Conservation (phyloP, 2,888 invertebrate genomes). For the Trimorus sp. region DNA sequence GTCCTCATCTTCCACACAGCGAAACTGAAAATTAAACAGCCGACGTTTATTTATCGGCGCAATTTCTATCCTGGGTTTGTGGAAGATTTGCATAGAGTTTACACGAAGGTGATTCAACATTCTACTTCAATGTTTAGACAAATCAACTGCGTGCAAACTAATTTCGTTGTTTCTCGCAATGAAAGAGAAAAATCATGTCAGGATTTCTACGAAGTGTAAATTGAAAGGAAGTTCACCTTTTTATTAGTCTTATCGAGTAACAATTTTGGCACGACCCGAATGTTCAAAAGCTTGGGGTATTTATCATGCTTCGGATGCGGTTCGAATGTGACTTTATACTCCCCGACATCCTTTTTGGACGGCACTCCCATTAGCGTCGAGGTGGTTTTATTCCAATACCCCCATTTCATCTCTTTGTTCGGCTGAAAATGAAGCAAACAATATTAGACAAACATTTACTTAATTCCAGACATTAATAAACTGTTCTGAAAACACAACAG, state of each 20-base stretch:
- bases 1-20: slow-evolving; percentile 82
- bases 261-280: slow-evolving; percentile 47
- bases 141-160: too few relatives aligned
- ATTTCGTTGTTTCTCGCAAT: too few relatives aligned
- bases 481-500: too few relatives aligned
- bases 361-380: slow-evolving; percentile 49
- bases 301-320: slow-evolving; percentile 37
- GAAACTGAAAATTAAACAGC: slow-evolving; percentile 75
- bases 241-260: slow-evolving; percentile 34
- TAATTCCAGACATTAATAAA: too few relatives aligned
- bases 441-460: too few relatives aligned
- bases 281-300: slow-evolving; percentile 21
- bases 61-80: background rate
- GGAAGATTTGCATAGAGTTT: background rate
- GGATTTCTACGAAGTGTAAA: background rate
- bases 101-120: background rate
- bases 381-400: slow-evolving; percentile 28
- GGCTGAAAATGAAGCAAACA: slow-evolving; percentile 9
- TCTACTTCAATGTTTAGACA: too few relatives aligned
- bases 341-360: slow-evolving; percentile 48
- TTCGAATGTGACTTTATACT: slow-evolving; percentile 48
- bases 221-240: slow-evolving; percentile 25
- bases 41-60: background rate
- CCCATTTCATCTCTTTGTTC: slow-evolving; percentile 35
- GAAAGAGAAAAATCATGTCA: too few relatives aligned